Percentiles rank a stretch among this genome's conserved stretches.
Evolutionary conservation across 2,888 invertebrate genomes (phyloP).

Genomic region (Andrena hattorfiana): DNA sequence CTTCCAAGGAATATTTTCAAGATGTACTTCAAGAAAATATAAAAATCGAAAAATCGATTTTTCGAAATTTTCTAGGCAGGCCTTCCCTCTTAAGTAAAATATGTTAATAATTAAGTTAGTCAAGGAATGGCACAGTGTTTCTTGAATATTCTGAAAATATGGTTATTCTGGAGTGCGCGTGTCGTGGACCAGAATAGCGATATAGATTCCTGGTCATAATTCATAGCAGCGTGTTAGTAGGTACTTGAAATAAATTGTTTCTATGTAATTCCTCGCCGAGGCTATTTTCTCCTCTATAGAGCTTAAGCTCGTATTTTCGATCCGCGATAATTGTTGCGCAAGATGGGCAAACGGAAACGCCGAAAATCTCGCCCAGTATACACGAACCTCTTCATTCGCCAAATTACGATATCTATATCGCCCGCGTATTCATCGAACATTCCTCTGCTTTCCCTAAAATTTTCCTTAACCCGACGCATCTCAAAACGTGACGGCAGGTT

Average conservation of each 20-base stretch:
- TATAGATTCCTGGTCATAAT: conserved; percentile 22
- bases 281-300: conserved; percentile 14
- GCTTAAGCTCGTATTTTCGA: conserved; percentile 38
- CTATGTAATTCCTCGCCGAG: not conserved
- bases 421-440: conserved; percentile 6
- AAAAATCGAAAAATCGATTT: too few species aligned
- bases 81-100: not conserved
- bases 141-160: not conserved
- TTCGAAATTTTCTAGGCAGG: too few species aligned
- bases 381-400: conserved; percentile 53
- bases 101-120: not conserved
- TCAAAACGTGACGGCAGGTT: not conserved
- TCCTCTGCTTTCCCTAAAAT: conserved; percentile 19
- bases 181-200: conserved; percentile 39
- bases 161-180: conserved; percentile 35
- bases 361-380: conserved; percentile 38
- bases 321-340: conserved; percentile 60
- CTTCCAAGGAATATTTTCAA: too few species aligned
- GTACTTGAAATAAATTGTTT: conserved; percentile 22
- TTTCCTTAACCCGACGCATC: not conserved
- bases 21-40: too few species aligned
- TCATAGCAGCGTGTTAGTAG: conserved; percentile 42
- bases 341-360: conserved; percentile 39
- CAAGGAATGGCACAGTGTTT: not conserved
- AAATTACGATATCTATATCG: conserved; percentile 53